Evolutionary conservation across 2,113 vertebrate species (phyloP).

Genomic region (Elachura formosa): DNA sequence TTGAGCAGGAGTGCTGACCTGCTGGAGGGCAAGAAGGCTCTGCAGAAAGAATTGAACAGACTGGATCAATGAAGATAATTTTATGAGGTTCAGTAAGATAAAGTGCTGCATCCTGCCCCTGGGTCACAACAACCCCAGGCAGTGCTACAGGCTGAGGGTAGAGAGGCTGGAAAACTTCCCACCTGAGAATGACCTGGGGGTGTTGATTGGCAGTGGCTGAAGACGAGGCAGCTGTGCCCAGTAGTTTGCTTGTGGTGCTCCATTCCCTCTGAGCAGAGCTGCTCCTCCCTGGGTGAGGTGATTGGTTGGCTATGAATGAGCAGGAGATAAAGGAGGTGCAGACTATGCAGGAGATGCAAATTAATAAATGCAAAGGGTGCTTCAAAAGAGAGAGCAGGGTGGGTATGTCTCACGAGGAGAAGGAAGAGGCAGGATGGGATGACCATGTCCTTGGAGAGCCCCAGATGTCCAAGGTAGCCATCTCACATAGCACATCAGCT

Average conservation of each 20-base stretch:
- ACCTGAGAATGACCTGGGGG: neutral
- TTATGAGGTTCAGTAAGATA: neutral
- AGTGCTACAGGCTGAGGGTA: neutral
- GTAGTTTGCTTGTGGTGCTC: neutral
- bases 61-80: neutral
- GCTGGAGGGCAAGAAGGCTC: neutral
- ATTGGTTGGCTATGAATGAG: accelerated
- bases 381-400: neutral
- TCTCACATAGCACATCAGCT: accelerated
- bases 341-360: neutral
- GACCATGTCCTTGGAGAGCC: neutral
- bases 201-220: neutral
- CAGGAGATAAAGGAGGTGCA: neutral
- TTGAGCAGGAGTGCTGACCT: neutral
- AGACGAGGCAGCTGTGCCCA: neutral
- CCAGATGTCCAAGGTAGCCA: neutral
- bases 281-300: neutral
- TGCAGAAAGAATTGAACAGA: neutral
- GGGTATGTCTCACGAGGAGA: neutral
- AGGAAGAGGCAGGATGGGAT: neutral
- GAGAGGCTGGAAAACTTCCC: neutral
- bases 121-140: neutral
- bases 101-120: neutral
- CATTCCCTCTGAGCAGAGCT: neutral
- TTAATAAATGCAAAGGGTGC: neutral